Evolutionary conservation across 2,888 invertebrate genomes (phyloP).

Genomic region (Xylophagus ater): DNA sequence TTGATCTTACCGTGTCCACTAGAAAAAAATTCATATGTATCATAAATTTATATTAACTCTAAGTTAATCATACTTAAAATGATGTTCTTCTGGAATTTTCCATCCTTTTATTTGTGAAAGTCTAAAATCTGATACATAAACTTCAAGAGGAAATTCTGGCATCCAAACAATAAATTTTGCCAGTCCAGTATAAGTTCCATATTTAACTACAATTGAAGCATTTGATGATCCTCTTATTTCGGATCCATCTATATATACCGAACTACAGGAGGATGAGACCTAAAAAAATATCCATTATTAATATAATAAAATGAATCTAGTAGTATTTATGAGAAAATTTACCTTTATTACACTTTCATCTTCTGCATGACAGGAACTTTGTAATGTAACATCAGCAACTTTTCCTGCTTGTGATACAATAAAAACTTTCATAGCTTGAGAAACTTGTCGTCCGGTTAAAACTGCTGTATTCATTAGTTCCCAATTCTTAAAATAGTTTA

Average conservation of each 20-base stretch:
- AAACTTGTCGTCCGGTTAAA: conserved; percentile 85
- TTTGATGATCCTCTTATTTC: conserved; percentile 91
- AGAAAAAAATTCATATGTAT: background rate
- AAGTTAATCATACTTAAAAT: conserved; percentile 30
- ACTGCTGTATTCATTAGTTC: conserved; percentile 93
- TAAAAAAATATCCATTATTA: conserved; percentile 30
- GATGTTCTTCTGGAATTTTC: conserved; percentile 75
- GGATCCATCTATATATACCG: conserved; percentile 91
- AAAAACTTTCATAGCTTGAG: conserved; percentile 90
- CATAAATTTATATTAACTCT: background rate
- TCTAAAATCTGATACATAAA: conserved; percentile 77
- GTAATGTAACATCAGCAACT: conserved; percentile 88
- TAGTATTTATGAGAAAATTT: too few relatives aligned
- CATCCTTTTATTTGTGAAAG: conserved; percentile 91
- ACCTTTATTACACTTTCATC: conserved; percentile 96
- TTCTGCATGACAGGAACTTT: conserved; percentile 88
- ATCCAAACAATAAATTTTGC: conserved; percentile 93
- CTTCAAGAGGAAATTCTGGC: conserved; percentile 87
- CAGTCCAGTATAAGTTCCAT: conserved; percentile 79
- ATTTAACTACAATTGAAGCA: conserved; percentile 85
- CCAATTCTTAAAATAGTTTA: conserved; percentile 61
- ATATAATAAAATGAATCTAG: too few relatives aligned
- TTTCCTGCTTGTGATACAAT: conserved; percentile 90
- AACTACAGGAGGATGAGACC: conserved; percentile 93
- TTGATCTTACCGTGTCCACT: conserved; percentile 42